Conservation (phyloP, 1,140 invertebrate genomes). For the Drosophila busckii region DNA sequence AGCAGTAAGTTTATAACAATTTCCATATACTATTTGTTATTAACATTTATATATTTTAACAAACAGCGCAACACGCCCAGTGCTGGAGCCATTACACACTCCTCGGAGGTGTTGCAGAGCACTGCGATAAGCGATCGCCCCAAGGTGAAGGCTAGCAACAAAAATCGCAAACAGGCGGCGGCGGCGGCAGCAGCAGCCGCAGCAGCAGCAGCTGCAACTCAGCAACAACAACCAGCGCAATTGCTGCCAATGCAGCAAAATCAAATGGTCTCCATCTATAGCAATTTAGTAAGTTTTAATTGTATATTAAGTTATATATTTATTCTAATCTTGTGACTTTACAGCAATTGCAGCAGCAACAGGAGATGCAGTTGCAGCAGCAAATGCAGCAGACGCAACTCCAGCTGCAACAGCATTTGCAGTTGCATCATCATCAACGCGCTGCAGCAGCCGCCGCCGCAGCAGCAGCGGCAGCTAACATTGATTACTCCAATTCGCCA, state of each 20-base stretch:
- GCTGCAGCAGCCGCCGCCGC: conserved; percentile 27
- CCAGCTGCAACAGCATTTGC: conserved; percentile 53
- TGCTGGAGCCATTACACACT: conserved; percentile 70
- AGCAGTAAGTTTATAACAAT: conserved; percentile 24
- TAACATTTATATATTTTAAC: background rate
- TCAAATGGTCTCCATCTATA: conserved; percentile 77
- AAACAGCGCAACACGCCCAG: conserved; percentile 43
- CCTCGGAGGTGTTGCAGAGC: conserved; percentile 81
- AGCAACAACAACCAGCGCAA: conserved; percentile 40
- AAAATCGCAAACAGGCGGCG: conserved; percentile 83
- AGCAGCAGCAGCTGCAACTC: conserved; percentile 43
- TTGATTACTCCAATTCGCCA: conserved; percentile 65
- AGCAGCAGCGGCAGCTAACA: conserved; percentile 3
- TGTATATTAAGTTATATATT: background rate
- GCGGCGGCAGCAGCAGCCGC: conserved; percentile 46
- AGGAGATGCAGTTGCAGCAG: conserved; percentile 33
- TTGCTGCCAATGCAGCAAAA: conserved; percentile 60
- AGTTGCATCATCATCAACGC: conserved; percentile 55
- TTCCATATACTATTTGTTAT: background rate
- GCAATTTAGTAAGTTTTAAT: conserved; percentile 61
- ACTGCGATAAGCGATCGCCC: conserved; percentile 89
- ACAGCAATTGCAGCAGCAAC: conserved; percentile 70
- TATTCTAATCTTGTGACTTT: background rate
- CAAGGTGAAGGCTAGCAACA: conserved; percentile 88
- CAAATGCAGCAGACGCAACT: conserved; percentile 52